Evolutionary conservation across 1,140 invertebrate genomes (phyloP), one percentile per base, ranked within the genome.

Genomic region (Pristionchus pacificus): DNA sequence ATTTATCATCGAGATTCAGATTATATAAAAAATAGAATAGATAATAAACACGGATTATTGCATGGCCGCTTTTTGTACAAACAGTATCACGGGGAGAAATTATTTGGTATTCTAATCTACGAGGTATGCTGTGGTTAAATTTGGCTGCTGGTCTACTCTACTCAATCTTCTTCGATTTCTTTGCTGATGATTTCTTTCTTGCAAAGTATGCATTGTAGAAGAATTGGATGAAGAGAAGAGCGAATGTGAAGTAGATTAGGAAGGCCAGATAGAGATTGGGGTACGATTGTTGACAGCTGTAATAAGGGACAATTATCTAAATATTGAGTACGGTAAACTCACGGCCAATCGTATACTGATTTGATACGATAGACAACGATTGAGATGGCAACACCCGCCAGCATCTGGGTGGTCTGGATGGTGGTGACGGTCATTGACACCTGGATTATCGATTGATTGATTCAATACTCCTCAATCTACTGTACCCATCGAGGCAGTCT

Each of bases 331-430:
- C 38, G 30, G 25, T 57, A 30, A 55, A 73, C 70, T 74, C 25
- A 73, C 68, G 65, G 65, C n/a, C 33, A 27, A 10, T 57, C 32
- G 24, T 77, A 65, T 6, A 63, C 58, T 27, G 60, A 59, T 63
- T 84, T 84, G 27, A 83, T 70, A 57, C 66, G 62, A 38, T 77
- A 83, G 1, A 84, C 80, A 24, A 73, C 72, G 90, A 97, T 94
- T 38, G 93, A 90, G 60, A 98, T 89, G 74, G 87, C 88, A 65
- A 82, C 79, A n/a, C 94, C 94, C 91, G 89, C 86, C 95, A 98
- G 94, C 95, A 98, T 98, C 86, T 98, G 95, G 1, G 89, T 87
- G 10, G 97, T 87, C 84, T 98, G 96, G 33, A 95, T 87, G 6
- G 89, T 87, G 2, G 95, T 98, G 77, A 98, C 95, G 64, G 91